Percentiles rank a stretch among this genome's conserved stretches.
phyloP scores from a whole-genome alignment of 2,797 vertebrate species.

The Cheirogaleus major region DNA sequence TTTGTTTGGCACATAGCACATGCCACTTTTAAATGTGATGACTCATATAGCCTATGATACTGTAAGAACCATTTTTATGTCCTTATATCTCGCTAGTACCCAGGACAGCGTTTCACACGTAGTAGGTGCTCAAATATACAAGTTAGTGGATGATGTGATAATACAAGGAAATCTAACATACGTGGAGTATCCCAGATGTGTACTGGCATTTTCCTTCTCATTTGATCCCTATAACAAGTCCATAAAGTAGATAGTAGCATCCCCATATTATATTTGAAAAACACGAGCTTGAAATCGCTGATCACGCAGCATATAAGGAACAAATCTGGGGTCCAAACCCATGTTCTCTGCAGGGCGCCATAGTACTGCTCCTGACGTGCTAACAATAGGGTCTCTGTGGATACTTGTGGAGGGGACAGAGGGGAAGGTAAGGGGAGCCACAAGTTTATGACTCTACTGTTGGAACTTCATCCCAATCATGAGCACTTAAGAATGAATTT shows the following conservation, averaged over 20 bases:
- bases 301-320: not conserved
- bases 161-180: not conserved
- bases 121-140: not conserved
- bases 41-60: not conserved
- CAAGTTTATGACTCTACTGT: not conserved
- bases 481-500: not conserved
- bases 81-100: not conserved
- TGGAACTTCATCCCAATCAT: not conserved
- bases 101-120: not conserved
- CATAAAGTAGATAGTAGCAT: too few species aligned
- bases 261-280: not conserved
- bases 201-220: not conserved
- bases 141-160: not conserved
- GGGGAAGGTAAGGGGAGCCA: not conserved
- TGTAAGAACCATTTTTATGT: not conserved
- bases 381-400: not conserved
- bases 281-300: fast-evolving
- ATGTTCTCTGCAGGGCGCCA: fast-evolving
- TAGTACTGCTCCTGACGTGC: fast-evolving
- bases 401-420: not conserved
- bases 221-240: not conserved
- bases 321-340: not conserved
- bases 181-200: fast-evolving
- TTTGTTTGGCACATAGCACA: not conserved
- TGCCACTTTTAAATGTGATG: not conserved